phyloP scores from a whole-genome alignment of 2,797 vertebrate genomes.

The Gastrophryne carolinensis region DNA sequence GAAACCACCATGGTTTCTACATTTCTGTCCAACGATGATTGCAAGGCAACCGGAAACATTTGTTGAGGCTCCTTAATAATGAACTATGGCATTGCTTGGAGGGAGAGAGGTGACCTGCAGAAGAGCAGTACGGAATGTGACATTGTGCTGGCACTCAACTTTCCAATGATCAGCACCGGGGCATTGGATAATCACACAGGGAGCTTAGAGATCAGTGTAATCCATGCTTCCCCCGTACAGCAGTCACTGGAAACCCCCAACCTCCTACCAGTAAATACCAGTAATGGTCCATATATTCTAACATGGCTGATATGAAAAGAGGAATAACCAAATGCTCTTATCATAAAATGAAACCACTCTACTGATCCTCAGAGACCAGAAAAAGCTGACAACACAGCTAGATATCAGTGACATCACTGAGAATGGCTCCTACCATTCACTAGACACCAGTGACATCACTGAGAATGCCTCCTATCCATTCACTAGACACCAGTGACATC shows the following conservation, averaged over 20 bases:
- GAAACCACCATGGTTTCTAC: too few relatives aligned
- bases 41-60: too few relatives aligned
- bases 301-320: too few relatives aligned
- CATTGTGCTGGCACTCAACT: background rate
- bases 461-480: too few relatives aligned
- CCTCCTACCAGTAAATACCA: background rate
- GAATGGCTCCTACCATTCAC: background rate
- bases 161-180: background rate
- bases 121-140: background rate
- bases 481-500: too few relatives aligned
- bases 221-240: background rate
- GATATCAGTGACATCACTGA: background rate
- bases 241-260: background rate
- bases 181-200: background rate
- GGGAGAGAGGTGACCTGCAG: background rate
- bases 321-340: too few relatives aligned
- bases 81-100: background rate
- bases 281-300: too few relatives aligned
- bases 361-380: too few relatives aligned
- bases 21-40: too few relatives aligned
- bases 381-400: background rate
- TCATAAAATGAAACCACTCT: too few relatives aligned
- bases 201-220: background rate
- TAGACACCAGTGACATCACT: background rate
- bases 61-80: too few relatives aligned